Percentiles rank a stretch among this genome's conserved stretches.
Conservation (phyloP, 2,113 vertebrate species). For the Gambusia holbrooki region DNA sequence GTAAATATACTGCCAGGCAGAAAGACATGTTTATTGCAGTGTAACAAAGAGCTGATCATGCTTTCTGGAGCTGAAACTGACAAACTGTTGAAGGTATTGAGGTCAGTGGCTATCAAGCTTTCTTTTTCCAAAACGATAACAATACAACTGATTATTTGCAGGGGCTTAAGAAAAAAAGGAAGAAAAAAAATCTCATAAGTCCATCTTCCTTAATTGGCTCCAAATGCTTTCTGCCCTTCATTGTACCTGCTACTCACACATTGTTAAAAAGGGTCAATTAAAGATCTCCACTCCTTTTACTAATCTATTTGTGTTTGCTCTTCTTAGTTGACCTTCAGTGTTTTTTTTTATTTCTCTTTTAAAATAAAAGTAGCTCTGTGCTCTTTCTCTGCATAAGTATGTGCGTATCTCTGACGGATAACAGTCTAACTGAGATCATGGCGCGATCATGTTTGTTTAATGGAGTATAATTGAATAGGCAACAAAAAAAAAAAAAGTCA, state of each 20-base stretch:
- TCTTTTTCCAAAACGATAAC: neutral
- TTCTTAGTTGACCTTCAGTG: slow-evolving; percentile 25
- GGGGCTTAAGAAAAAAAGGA: neutral
- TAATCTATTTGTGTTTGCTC: neutral
- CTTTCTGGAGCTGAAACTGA: neutral
- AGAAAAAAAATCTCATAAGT: slow-evolving; percentile 6
- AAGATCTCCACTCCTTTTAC: slow-evolving; percentile 10
- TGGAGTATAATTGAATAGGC: slow-evolving; percentile 79
- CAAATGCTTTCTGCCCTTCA: slow-evolving; percentile 3
- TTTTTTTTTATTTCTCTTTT: neutral
- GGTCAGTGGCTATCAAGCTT: slow-evolving; percentile 6
- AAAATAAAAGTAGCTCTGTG: slow-evolving; percentile 7
- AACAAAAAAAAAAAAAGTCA: slow-evolving; percentile 68
- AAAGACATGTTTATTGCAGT: neutral
- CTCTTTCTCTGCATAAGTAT: neutral
- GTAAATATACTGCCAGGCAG: slow-evolving; percentile 13
- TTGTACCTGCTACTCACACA: neutral
- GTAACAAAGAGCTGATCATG: neutral
- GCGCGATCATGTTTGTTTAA: slow-evolving; percentile 79
- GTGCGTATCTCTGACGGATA: slow-evolving; percentile 17
- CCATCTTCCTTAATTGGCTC: slow-evolving; percentile 16
- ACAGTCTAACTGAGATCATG: slow-evolving; percentile 64
- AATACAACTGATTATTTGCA: slow-evolving; percentile 1
- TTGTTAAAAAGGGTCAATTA: slow-evolving; percentile 36
- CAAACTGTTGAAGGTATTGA: neutral